Evolutionary conservation across 2,113 vertebrate genomes (phyloP).

Genomic region (Rhineura floridana): DNA sequence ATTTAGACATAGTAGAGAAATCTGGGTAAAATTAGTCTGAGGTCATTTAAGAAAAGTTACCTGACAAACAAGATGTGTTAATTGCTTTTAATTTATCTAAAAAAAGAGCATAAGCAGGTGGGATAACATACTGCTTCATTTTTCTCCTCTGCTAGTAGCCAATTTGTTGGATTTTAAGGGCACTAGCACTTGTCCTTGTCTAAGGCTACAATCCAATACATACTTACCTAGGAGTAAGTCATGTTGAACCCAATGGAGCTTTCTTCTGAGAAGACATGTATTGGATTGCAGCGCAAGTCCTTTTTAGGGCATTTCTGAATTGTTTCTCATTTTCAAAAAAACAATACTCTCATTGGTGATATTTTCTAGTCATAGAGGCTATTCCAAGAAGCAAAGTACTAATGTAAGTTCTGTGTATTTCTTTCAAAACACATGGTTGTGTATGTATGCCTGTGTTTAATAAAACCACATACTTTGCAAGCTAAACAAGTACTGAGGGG

Average conservation of each 20-base stretch:
- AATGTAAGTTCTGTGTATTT: background rate
- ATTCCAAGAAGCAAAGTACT: background rate
- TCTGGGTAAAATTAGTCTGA: conserved; percentile 42
- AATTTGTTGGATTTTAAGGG: accelerated
- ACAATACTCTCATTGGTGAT: background rate
- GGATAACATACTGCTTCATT: background rate
- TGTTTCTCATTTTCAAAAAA: background rate
- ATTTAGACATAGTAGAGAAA: conserved; percentile 67
- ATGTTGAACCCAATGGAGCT: too few species aligned
- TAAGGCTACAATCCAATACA: too few species aligned
- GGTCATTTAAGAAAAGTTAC: conserved; percentile 35
- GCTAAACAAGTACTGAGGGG: background rate
- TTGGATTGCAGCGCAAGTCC: too few species aligned
- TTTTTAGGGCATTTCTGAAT: background rate
- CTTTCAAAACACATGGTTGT: background rate
- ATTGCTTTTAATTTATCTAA: conserved; percentile 45
- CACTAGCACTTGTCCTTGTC: background rate
- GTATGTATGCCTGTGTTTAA: background rate
- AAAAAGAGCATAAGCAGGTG: conserved; percentile 8
- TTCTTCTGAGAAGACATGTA: too few species aligned
- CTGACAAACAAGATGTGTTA: conserved; percentile 61
- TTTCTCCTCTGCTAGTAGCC: background rate
- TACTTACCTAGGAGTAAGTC: too few species aligned
- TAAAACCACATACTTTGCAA: background rate
- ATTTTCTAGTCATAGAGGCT: background rate